Percentiles rank a stretch among this genome's conserved stretches.
Conservation (phyloP, 2,113 vertebrate genomes). For the Balaenoptera acutorostrata region DNA sequence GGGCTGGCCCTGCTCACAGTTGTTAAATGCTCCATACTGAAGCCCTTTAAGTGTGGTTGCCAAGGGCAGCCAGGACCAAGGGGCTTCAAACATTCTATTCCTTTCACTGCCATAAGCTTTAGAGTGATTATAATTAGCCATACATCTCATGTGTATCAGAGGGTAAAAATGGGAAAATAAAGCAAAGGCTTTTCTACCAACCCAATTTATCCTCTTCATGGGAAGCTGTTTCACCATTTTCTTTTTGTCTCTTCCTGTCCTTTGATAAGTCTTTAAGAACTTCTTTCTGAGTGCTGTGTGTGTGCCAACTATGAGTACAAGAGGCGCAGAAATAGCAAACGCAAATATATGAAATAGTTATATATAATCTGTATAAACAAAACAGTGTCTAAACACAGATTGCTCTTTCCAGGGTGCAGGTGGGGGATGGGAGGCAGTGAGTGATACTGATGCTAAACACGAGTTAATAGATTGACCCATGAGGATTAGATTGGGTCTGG, state of each 20-base stretch:
- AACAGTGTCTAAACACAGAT: constrained; percentile 11
- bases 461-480: neutral
- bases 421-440: neutral
- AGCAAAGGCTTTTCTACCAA: constrained; percentile 65
- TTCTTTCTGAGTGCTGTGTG: neutral
- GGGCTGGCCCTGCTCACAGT: neutral
- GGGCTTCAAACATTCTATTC: constrained; percentile 65
- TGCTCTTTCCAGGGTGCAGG: neutral
- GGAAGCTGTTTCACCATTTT: constrained; percentile 62
- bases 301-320: neutral
- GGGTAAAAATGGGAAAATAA: constrained; percentile 70
- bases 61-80: constrained; percentile 67
- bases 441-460: neutral
- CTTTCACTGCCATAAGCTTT: constrained; percentile 73
- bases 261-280: constrained; percentile 36
- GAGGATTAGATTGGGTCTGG: neutral
- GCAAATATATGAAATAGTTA: neutral
- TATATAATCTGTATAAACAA: neutral
- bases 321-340: neutral
- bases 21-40: constrained; percentile 59
- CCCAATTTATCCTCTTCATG: constrained; percentile 66
- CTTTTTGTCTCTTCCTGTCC: constrained; percentile 29
- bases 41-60: constrained; percentile 62
- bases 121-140: constrained; percentile 73
- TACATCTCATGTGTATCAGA: constrained; percentile 61